phyloP scores from a whole-genome alignment of 1,140 invertebrate species.

The Leptinotarsa lineolata region DNA sequence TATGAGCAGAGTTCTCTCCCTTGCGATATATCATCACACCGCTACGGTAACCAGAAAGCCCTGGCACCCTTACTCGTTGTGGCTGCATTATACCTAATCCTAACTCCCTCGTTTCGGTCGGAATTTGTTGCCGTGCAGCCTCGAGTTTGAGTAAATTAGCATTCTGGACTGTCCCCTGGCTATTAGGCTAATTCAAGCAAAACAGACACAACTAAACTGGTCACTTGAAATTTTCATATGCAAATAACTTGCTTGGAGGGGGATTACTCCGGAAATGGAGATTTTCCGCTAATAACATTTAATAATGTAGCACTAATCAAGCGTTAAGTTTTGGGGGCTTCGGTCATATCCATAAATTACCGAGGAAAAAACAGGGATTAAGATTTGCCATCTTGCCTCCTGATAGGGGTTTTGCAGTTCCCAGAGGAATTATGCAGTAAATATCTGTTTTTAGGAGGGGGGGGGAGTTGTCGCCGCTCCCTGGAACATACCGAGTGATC shows the following conservation, averaged over 20 bases:
- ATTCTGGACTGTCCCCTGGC: conserved; percentile 18
- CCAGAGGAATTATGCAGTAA: background rate
- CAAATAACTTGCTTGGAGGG: background rate
- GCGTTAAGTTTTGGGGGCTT: background rate
- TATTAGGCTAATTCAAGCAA: conserved; percentile 25
- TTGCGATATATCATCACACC: conserved; percentile 18
- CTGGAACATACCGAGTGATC: no score
- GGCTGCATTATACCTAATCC: conserved; percentile 27
- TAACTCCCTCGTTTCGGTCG: conserved; percentile 21
- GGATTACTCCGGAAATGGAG: background rate
- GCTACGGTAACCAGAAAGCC: conserved; percentile 17
- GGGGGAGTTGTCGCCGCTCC: background rate
- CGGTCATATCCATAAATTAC: background rate
- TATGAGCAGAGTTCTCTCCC: background rate
- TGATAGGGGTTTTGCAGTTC: background rate
- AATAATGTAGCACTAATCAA: conserved; percentile 6
- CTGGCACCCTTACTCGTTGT: conserved; percentile 17
- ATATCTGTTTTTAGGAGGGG: background rate
- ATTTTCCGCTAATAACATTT: conserved; percentile 1
- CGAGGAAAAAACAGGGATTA: background rate
- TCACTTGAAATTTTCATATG: conserved; percentile 3
- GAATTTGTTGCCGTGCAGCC: conserved; percentile 20
- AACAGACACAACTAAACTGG: background rate
- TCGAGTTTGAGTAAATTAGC: conserved; percentile 23
- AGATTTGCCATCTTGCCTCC: background rate